These are phyloP conservation scores for Morone saxatilis DNA, from an alignment of 2,113 vertebrate genomes.

Conservation along the genomic window DNA sequence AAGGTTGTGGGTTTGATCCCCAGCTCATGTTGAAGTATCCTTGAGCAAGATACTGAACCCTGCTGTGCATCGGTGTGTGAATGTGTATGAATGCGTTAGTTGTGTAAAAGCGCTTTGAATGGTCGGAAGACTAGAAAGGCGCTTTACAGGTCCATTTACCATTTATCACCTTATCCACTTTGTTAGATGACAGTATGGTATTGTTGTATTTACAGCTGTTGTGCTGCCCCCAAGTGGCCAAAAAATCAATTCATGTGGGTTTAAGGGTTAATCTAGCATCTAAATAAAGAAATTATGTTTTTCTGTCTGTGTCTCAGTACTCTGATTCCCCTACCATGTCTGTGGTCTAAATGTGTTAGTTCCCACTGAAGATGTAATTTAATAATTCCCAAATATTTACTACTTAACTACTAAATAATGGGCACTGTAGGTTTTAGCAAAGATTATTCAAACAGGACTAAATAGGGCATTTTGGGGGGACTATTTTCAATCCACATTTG, in stretches of 20 bases:
- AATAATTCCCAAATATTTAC: too few species aligned
- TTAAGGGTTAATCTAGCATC: not conserved
- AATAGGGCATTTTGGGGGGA: not conserved
- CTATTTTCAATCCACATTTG: not conserved
- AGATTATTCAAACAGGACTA: not conserved
- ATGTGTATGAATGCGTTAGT: too few species aligned
- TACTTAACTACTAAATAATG: not conserved
- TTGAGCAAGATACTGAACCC: too few species aligned
- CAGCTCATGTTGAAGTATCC: too few species aligned
- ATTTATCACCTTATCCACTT: not conserved
- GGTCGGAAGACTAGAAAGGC: too few species aligned
- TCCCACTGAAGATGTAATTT: not conserved
- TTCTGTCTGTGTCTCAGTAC: too few species aligned
- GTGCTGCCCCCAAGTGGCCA: constrained; percentile 1
- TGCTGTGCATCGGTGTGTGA: too few species aligned
- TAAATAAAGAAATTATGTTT: not conserved
- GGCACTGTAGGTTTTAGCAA: not conserved
- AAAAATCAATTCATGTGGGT: not conserved
- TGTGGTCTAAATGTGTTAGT: not conserved
- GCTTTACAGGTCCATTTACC: too few species aligned
- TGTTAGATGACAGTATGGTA: not conserved
- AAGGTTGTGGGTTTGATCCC: too few species aligned
- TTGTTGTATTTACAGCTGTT: not conserved
- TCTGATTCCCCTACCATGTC: too few species aligned
- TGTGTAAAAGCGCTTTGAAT: too few species aligned